Evolutionary conservation across 2,888 invertebrate species (phyloP).

Genomic region (Tethea ocularis): DNA sequence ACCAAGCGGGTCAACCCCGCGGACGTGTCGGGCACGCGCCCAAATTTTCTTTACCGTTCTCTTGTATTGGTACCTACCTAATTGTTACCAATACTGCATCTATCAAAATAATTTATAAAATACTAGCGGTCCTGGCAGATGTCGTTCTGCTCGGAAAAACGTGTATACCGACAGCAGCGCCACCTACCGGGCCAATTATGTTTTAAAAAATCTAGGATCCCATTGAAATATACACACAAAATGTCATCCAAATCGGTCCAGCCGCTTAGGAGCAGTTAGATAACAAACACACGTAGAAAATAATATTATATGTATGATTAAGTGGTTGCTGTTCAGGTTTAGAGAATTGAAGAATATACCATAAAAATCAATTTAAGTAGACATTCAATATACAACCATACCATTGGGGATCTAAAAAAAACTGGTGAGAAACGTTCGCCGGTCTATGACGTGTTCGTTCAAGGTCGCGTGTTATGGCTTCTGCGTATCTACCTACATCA

Average conservation of each 20-base stretch:
- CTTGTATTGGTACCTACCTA: neutral
- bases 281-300: too few relatives aligned
- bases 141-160: too few relatives aligned
- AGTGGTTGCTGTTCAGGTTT: neutral
- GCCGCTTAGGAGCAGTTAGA: too few relatives aligned
- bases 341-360: neutral
- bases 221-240: too few relatives aligned
- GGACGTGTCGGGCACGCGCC: slow-evolving; percentile 61
- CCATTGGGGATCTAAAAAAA: slow-evolving; percentile 26
- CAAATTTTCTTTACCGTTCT: slow-evolving; percentile 44
- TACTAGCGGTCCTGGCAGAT: too few relatives aligned
- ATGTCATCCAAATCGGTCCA: too few relatives aligned
- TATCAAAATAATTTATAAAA: slow-evolving; percentile 9
- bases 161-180: too few relatives aligned
- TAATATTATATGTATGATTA: too few relatives aligned
- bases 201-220: too few relatives aligned
- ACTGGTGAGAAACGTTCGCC: slow-evolving; percentile 13
- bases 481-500: neutral
- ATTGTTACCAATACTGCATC: neutral
- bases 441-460: slow-evolving; percentile 21
- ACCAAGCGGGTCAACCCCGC: slow-evolving; percentile 56
- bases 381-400: neutral
- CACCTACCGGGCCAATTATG: too few relatives aligned
- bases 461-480: slow-evolving; percentile 20
- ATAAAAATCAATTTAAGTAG: neutral